Percentiles rank a stretch among this genome's conserved stretches.
These are phyloP conservation scores for Leiothrix lutea DNA, from an alignment of 2,113 vertebrate genomes.

Conservation along the genomic window DNA sequence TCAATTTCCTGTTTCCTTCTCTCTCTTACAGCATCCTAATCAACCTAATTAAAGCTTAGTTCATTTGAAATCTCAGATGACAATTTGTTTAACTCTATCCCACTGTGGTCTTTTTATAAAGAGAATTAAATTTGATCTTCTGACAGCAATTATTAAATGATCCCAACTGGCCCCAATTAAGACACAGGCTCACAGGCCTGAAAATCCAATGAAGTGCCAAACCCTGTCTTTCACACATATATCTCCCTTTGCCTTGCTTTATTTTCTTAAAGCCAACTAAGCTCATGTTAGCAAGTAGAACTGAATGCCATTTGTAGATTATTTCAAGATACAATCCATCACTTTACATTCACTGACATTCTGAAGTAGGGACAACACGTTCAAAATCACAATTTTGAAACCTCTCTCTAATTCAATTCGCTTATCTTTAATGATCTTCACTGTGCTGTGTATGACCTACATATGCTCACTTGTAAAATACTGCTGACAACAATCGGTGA, in stretches of 20 bases:
- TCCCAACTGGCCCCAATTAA: constrained; percentile 99
- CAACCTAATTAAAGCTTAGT: constrained; percentile 99
- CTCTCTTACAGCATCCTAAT: constrained; percentile 88
- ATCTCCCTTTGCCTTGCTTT: constrained; percentile 68
- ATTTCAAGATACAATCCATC: not conserved
- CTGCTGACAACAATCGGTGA: not conserved
- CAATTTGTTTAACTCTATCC: constrained; percentile 98
- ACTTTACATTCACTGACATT: not conserved
- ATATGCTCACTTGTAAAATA: constrained; percentile 7
- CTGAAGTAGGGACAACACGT: not conserved
- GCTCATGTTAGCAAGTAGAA: constrained; percentile 45
- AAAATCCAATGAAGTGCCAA: constrained; percentile 77
- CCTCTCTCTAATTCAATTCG: not conserved
- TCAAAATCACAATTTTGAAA: not conserved
- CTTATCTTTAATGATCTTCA: not conserved
- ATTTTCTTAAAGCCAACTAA: constrained; percentile 74
- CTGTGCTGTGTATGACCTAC: not conserved
- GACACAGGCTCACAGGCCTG: constrained; percentile 87
- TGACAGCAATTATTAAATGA: constrained; percentile 99
- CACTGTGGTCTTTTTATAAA: constrained; percentile 94
- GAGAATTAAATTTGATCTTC: constrained; percentile 99
- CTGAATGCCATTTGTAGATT: constrained; percentile 3
- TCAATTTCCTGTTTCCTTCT: constrained; percentile 80
- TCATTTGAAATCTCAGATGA: constrained; percentile 97
- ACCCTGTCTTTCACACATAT: constrained; percentile 58